Percentiles rank a stretch among this genome's conserved stretches.
Evolutionary conservation across 92 coral and sea anemone species (phyloP).

Genomic region (Actinostola sp.): DNA sequence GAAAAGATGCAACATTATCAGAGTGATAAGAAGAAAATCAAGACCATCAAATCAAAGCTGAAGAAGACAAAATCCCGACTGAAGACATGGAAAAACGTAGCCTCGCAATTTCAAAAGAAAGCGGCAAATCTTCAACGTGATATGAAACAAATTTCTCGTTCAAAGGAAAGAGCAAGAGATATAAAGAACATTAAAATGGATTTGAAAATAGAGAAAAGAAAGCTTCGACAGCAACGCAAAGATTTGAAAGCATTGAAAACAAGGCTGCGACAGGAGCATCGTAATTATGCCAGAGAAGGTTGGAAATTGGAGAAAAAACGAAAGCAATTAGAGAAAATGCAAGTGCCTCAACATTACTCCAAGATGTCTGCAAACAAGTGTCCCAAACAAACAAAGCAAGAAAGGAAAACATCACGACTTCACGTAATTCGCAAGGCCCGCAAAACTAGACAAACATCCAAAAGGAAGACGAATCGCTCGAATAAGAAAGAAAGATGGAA

Average conservation of each 20-base stretch:
- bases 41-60: slow-evolving; percentile 34
- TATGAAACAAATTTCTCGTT: slow-evolving; percentile 44
- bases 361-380: background rate
- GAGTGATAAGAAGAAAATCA: slow-evolving; percentile 32
- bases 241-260: slow-evolving; percentile 53
- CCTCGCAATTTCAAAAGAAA: slow-evolving; percentile 48
- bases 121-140: slow-evolving; percentile 57
- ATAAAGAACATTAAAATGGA: slow-evolving; percentile 54
- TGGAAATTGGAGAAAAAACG: slow-evolving; percentile 43
- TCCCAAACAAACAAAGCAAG: background rate
- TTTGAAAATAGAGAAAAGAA: slow-evolving; percentile 61
- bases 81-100: slow-evolving; percentile 63
- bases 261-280: slow-evolving; percentile 56
- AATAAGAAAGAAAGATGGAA: slow-evolving; percentile 13
- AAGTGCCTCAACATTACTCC: background rate
- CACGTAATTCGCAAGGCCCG: background rate
- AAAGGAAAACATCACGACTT: background rate
- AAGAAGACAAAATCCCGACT: slow-evolving; percentile 59
- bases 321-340: slow-evolving; percentile 4
- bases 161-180: slow-evolving; percentile 47
- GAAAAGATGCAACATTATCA: slow-evolving; percentile 27
- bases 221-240: slow-evolving; percentile 47
- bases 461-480: background rate
- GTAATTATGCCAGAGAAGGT: slow-evolving; percentile 58
- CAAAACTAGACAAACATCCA: background rate